Evolutionary conservation across 1,140 invertebrate species (phyloP).

Genomic region (Protaetia brevitarsis): DNA sequence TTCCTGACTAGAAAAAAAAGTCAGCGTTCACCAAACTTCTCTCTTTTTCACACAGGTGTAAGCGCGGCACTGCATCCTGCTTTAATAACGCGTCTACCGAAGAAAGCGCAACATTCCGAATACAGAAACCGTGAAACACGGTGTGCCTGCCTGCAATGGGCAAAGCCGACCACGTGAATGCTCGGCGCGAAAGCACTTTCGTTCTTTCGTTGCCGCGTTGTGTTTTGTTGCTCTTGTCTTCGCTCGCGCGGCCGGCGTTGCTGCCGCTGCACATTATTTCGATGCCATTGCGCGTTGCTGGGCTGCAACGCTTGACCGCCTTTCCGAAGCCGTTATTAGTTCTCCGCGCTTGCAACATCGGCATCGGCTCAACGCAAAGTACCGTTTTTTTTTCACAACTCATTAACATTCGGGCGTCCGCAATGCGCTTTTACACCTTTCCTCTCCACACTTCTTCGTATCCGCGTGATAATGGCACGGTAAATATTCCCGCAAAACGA

Average conservation of each 20-base stretch:
- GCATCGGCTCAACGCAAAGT: background rate
- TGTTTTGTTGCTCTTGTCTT: conserved; percentile 2
- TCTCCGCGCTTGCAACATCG: background rate
- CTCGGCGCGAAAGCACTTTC: too few relatives aligned
- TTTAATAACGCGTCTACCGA: too few relatives aligned
- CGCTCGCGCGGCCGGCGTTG: background rate
- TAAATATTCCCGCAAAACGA: too few relatives aligned
- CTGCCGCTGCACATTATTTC: conserved; percentile 5
- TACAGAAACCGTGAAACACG: too few relatives aligned
- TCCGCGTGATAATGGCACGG: background rate
- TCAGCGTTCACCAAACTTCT: too few relatives aligned
- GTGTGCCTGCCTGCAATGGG: too few relatives aligned
- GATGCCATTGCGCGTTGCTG: background rate
- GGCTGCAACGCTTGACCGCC: conserved; percentile 8
- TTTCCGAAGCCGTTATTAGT: conserved; percentile 14
- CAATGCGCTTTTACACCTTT: conserved; percentile 2
- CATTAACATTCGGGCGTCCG: background rate
- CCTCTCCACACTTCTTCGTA: background rate
- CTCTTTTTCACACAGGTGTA: too few relatives aligned
- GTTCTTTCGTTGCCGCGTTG: too few relatives aligned
- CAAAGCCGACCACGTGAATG: too few relatives aligned
- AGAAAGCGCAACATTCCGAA: too few relatives aligned
- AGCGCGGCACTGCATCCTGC: too few relatives aligned
- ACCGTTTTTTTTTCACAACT: conserved; percentile 10
- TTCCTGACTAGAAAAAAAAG: too few relatives aligned